These are phyloP conservation scores for Lepilemur septentrionalis DNA, from an alignment of 2,797 vertebrate species.

Conservation along the genomic window DNA sequence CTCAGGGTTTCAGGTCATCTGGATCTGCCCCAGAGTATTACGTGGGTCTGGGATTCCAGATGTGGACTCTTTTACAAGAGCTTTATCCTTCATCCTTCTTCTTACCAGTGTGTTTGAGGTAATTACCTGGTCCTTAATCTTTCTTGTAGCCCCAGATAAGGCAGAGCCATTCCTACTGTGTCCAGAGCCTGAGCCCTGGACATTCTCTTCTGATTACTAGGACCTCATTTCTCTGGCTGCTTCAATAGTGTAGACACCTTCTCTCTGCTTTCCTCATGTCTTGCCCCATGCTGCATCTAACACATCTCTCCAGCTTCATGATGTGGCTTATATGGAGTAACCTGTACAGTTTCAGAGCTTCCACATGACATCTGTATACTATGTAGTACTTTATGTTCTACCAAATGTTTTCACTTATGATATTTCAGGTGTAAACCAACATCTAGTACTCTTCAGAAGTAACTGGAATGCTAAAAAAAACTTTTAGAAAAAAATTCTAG, in stretches of 20 bases:
- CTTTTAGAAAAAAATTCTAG: too few species aligned
- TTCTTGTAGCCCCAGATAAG: background rate
- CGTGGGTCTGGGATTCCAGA: background rate
- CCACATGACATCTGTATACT: background rate
- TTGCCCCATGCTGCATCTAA: background rate
- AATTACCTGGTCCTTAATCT: background rate
- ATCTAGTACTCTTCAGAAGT: constrained; percentile 2
- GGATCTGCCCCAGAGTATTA: background rate
- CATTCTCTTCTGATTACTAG: background rate
- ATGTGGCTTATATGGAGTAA: background rate
- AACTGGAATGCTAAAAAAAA: background rate
- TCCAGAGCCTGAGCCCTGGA: background rate
- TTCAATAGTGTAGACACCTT: background rate
- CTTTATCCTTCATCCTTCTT: background rate
- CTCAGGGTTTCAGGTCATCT: background rate
- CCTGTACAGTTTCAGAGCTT: background rate
- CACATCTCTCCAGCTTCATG: background rate
- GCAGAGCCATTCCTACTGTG: background rate
- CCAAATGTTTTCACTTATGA: background rate
- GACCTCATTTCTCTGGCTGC: background rate
- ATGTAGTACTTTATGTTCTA: background rate
- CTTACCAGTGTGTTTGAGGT: background rate
- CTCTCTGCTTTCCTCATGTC: background rate
- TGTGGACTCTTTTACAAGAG: background rate
- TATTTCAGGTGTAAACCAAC: constrained; percentile 12